These are phyloP conservation scores for Drosophila littoralis DNA, from an alignment of 1,140 invertebrate genomes.

Conservation along the genomic window DNA sequence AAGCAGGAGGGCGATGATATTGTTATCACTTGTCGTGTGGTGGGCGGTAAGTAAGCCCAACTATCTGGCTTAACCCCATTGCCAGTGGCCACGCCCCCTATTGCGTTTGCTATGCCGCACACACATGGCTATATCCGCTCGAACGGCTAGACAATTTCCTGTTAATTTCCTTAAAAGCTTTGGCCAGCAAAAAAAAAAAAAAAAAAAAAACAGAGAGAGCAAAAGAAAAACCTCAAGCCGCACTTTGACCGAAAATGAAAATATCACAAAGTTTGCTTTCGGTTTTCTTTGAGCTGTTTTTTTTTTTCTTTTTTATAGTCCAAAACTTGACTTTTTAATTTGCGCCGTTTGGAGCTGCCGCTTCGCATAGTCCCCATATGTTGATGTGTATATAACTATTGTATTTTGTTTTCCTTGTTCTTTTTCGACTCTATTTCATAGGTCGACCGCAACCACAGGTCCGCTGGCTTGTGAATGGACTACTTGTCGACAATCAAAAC, in stretches of 20 bases:
- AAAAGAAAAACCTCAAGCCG: conserved; percentile 40
- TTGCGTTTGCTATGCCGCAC: conserved; percentile 19
- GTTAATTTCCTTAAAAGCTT: conserved; percentile 84
- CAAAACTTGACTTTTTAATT: conserved; percentile 79
- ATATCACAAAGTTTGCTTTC: conserved; percentile 73
- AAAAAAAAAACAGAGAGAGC: conserved; percentile 21
- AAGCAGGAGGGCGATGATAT: conserved; percentile 89
- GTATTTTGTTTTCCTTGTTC: conserved; percentile 8
- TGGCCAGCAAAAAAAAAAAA: conserved; percentile 54
- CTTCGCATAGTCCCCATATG: conserved; percentile 9
- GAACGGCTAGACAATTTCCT: conserved; percentile 82
- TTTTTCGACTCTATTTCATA: conserved; percentile 54
- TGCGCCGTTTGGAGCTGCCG: conserved; percentile 60
- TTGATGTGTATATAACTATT: conserved; percentile 34
- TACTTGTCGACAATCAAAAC: conserved; percentile 91
- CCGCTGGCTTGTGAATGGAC: conserved; percentile 90
- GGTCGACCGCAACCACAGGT: conserved; percentile 88
- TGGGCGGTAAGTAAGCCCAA: conserved; percentile 85
- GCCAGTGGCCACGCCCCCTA: background rate
- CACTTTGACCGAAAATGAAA: conserved; percentile 65
- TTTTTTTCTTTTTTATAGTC: conserved; percentile 32
- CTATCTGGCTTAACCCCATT: conserved; percentile 53
- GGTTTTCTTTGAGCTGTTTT: conserved; percentile 16
- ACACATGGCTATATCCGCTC: conserved; percentile 65
- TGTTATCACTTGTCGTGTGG: conserved; percentile 86